phyloP scores from a whole-genome alignment of 2,888 invertebrate species.

The Colostygia pectinataria region DNA sequence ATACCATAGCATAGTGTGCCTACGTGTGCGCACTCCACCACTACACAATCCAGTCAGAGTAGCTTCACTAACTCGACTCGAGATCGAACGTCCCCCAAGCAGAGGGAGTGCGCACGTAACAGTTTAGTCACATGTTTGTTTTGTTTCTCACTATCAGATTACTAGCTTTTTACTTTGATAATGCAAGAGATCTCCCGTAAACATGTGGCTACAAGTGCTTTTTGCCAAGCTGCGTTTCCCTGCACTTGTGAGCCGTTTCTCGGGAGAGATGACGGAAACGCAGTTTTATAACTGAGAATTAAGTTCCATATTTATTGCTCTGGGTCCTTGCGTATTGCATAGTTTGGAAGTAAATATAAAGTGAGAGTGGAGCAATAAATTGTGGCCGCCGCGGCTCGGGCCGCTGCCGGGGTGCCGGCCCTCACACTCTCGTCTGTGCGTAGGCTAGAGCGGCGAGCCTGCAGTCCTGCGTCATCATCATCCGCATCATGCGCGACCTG shows the following conservation, averaged over 20 bases:
- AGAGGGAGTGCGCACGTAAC: slow-evolving; percentile 73
- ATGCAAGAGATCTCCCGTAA: slow-evolving; percentile 60
- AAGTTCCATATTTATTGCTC: slow-evolving; percentile 54
- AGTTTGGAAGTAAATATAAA: slow-evolving; percentile 21
- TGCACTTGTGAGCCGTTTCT: slow-evolving; percentile 62
- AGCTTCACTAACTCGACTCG: slow-evolving; percentile 6
- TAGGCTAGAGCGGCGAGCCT: slow-evolving; percentile 97
- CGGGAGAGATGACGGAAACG: slow-evolving; percentile 60
- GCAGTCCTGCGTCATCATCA: slow-evolving; percentile 98
- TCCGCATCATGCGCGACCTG: slow-evolving; percentile 97
- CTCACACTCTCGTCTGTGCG: slow-evolving; percentile 33
- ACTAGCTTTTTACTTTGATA: slow-evolving; percentile 45
- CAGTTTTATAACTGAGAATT: slow-evolving; percentile 50
- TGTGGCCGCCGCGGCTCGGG: slow-evolving; percentile 18
- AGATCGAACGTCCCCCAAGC: no score
- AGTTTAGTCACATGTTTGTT: slow-evolving; percentile 81
- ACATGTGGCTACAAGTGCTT: slow-evolving; percentile 80
- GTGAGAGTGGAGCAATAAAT: slow-evolving; percentile 54
- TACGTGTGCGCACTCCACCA: slow-evolving; percentile 68
- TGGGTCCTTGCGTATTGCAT: slow-evolving; percentile 35
- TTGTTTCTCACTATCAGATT: slow-evolving; percentile 40
- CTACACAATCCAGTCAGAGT: no score
- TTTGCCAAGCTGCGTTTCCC: slow-evolving; percentile 69
- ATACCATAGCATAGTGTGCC: slow-evolving; percentile 9
- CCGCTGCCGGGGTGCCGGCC: slow-evolving; percentile 9